phyloP scores from a whole-genome alignment of 2,888 invertebrate species.

The Hydrotaea cyrtoneurina region DNA sequence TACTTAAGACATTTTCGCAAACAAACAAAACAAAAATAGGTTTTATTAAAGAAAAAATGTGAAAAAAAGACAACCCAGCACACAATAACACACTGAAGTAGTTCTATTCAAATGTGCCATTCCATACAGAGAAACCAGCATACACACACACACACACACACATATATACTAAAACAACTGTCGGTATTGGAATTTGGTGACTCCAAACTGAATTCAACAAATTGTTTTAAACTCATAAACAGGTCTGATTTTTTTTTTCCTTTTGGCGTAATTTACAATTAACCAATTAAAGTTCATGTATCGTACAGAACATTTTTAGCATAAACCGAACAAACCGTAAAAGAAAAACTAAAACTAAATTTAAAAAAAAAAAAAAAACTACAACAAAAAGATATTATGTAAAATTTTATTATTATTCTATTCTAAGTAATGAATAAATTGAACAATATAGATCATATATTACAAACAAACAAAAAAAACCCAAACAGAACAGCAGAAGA shows the following conservation, averaged over 20 bases:
- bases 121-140: constrained; percentile 72
- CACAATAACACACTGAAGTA: constrained; percentile 70
- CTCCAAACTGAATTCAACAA: neutral
- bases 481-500: too few species aligned
- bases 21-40: constrained; percentile 20
- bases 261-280: constrained; percentile 43
- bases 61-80: constrained; percentile 63
- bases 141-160: constrained; percentile 1
- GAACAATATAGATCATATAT: constrained; percentile 42
- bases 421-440: constrained; percentile 34
- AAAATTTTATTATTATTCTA: constrained; percentile 57
- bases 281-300: constrained; percentile 51
- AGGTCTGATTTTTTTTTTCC: constrained; percentile 43
- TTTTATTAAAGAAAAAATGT: constrained; percentile 24
- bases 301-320: constrained; percentile 57
- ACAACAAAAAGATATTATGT: constrained; percentile 47
- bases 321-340: constrained; percentile 49
- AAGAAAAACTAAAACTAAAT: neutral
- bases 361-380: constrained; percentile 5
- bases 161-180: constrained; percentile 10
- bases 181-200: neutral
- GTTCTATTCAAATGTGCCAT: constrained; percentile 76
- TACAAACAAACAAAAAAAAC: constrained; percentile 40
- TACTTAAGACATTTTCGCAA: neutral
- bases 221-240: constrained; percentile 31